Conservation (phyloP, 1,140 invertebrate genomes). For the Hesperophylax magnus region DNA sequence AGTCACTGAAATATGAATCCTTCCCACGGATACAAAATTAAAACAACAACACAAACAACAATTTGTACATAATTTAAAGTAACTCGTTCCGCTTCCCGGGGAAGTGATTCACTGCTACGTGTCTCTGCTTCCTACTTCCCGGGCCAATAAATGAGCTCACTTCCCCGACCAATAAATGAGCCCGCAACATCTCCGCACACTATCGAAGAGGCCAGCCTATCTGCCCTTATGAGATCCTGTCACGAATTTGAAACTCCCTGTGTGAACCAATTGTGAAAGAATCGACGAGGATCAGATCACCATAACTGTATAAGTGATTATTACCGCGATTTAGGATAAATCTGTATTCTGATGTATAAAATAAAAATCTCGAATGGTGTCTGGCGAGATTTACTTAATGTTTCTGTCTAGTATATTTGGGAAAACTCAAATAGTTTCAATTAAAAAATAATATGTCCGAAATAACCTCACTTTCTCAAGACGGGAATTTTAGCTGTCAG, state of each 20-base stretch:
- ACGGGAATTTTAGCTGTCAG: no score
- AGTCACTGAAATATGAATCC: background rate
- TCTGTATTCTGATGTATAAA: no score
- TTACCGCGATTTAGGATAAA: no score
- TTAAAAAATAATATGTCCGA: no score
- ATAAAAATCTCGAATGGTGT: no score
- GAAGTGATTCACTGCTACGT: slow-evolving; percentile 8
- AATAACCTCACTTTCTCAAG: no score
- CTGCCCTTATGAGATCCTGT: slow-evolving; percentile 32
- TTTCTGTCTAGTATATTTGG: no score
- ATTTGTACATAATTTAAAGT: slow-evolving; percentile 18
- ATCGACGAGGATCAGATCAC: no score
- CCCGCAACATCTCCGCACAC: slow-evolving; percentile 3
- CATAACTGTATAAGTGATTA: no score
- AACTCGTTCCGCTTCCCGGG: background rate
- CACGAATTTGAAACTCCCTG: slow-evolving; percentile 38
- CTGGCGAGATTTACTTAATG: no score
- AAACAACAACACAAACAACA: no score
- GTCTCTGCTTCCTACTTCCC: slow-evolving; percentile 2
- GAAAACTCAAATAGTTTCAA: no score
- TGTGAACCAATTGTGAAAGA: background rate
- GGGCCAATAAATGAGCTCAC: slow-evolving; percentile 6
- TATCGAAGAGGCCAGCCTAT: slow-evolving; percentile 19
- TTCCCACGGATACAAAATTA: background rate
- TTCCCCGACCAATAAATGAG: slow-evolving; percentile 19